Conservation (phyloP, 2,888 invertebrate genomes). For the Phaedon cochleariae region DNA sequence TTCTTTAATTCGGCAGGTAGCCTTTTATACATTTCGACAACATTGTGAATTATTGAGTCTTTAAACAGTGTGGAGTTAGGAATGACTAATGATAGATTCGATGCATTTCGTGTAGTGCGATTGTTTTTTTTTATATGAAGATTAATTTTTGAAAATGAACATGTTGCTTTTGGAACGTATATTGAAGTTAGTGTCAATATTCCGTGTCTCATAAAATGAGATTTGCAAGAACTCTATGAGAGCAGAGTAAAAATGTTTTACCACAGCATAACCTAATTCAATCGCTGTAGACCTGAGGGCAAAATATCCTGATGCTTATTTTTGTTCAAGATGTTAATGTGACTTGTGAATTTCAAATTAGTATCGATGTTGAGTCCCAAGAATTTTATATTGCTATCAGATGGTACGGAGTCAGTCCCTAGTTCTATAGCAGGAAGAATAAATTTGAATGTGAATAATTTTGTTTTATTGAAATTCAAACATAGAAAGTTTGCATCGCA, state of each 20-base stretch:
- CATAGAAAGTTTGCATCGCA: not conserved
- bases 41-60: not conserved
- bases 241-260: not conserved
- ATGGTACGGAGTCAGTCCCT: not conserved
- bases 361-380: no score
- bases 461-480: conserved; percentile 6
- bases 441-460: conserved; percentile 1
- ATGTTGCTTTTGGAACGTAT: not conserved
- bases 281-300: not conserved
- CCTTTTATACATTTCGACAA: no score
- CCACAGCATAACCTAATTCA: not conserved
- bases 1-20: no score
- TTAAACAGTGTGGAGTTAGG: not conserved
- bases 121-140: not conserved
- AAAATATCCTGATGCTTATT: not conserved
- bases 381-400: not conserved
- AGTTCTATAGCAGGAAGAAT: not conserved
- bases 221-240: conserved; percentile 3
- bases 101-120: not conserved
- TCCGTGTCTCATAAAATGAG: not conserved
- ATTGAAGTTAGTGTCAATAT: not conserved
- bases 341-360: no score
- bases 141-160: not conserved
- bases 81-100: not conserved
- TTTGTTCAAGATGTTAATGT: no score